Evolutionary conservation across 2,113 vertebrate genomes (phyloP).

Genomic region (Passer domesticus): DNA sequence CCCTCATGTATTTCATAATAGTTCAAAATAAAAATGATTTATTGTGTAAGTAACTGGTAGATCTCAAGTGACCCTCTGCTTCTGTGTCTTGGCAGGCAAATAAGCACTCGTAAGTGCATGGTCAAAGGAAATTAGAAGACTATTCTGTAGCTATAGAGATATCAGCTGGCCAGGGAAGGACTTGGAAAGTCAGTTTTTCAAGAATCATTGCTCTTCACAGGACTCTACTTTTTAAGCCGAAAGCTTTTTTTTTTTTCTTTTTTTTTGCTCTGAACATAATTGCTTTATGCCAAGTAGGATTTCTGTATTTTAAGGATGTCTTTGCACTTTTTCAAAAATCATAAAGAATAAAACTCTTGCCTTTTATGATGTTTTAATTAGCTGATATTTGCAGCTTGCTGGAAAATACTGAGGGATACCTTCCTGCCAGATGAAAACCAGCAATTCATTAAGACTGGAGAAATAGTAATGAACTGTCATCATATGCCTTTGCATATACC

Average conservation of each 20-base stretch:
- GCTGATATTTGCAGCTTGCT: background rate
- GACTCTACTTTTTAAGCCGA: background rate
- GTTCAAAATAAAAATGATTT: background rate
- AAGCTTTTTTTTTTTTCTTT: background rate
- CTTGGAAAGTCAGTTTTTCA: background rate
- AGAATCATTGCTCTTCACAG: background rate
- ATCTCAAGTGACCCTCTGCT: background rate
- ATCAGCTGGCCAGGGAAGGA: background rate
- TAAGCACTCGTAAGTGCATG: background rate
- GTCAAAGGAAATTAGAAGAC: background rate
- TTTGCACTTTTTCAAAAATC: background rate
- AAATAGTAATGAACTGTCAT: background rate
- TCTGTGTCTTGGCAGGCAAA: background rate
- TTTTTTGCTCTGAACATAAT: background rate
- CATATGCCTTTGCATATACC: background rate
- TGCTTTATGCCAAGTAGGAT: background rate
- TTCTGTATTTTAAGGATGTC: background rate
- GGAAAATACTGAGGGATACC: background rate
- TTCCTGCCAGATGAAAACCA: background rate
- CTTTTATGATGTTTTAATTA: background rate
- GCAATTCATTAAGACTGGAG: background rate
- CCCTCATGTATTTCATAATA: background rate
- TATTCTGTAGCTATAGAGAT: background rate
- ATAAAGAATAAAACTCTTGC: background rate
- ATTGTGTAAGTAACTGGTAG: background rate